A percentile compares a stretch with the other conserved stretches of the same genome.
Evolutionary conservation across 1,140 invertebrate species (phyloP).

Genomic region (Nautilus pompilius): DNA sequence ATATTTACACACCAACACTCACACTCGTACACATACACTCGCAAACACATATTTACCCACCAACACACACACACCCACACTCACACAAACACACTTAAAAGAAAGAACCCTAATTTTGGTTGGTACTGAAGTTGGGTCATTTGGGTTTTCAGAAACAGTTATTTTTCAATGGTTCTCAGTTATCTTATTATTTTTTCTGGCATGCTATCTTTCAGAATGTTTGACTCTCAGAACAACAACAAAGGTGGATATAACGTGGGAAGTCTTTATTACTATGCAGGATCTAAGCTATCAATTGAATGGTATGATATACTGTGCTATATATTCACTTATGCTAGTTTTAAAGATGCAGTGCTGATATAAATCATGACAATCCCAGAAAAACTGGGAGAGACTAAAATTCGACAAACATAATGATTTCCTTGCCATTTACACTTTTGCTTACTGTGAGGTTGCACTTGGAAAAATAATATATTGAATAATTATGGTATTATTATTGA

Average conservation of each 20-base stretch:
- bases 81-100: not conserved
- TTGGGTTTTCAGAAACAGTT: not conserved
- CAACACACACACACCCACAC: not conserved
- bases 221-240: conserved; percentile 52
- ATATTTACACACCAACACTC: not conserved
- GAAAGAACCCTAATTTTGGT: not conserved
- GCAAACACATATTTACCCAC: not conserved
- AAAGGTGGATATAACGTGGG: conserved; percentile 52
- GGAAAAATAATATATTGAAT: too few relatives aligned
- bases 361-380: too few relatives aligned
- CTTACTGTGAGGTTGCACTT: too few relatives aligned
- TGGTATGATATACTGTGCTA: too few relatives aligned
- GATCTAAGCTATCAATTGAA: conserved; percentile 40
- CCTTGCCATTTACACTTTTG: too few relatives aligned
- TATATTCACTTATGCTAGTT: too few relatives aligned
- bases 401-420: too few relatives aligned
- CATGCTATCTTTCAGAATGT: conserved; percentile 34
- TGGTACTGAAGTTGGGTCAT: not conserved
- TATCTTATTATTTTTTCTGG: conserved; percentile 6
- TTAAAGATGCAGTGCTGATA: too few relatives aligned
- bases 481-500: too few relatives aligned
- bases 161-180: too few relatives aligned
- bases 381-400: too few relatives aligned
- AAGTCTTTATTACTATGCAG: conserved; percentile 41
- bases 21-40: not conserved